Percentiles rank a stretch among this genome's conserved stretches.
Evolutionary conservation across 2,888 invertebrate species (phyloP).

Genomic region (Caenorhabditis panamensis): DNA sequence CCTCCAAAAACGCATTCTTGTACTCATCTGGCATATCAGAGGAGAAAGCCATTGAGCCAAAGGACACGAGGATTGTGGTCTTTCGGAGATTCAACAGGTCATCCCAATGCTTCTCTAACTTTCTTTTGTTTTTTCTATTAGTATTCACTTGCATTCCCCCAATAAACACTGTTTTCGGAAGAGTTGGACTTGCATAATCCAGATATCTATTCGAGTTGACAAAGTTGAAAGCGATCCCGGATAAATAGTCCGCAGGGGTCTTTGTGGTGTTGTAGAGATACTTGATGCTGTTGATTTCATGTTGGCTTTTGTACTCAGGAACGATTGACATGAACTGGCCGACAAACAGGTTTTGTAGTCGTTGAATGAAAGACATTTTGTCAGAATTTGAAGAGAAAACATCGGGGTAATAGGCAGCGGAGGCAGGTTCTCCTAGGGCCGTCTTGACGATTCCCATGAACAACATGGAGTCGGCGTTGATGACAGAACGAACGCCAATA

Average conservation of each 20-base stretch:
- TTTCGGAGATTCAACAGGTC: conserved; percentile 26
- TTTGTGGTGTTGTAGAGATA: conserved; percentile 7
- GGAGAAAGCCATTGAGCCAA: conserved; percentile 55
- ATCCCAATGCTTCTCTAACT: conserved; percentile 44
- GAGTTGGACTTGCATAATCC: conserved; percentile 51
- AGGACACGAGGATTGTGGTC: conserved; percentile 53
- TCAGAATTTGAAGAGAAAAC: conserved; percentile 24
- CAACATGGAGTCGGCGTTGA: conserved; percentile 41
- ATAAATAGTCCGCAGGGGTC: conserved; percentile 6
- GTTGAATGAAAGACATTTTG: conserved; percentile 26
- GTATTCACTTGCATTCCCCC: conserved; percentile 62
- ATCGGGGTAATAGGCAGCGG: conserved; percentile 32
- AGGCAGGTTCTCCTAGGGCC: conserved; percentile 45
- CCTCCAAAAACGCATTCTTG: conserved; percentile 40
- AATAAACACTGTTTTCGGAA: conserved; percentile 56
- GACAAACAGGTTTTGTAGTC: conserved; percentile 19
- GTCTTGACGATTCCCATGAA: conserved; percentile 22
- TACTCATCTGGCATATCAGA: conserved; percentile 28
- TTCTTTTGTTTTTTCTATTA: conserved; percentile 25
- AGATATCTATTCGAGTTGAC: conserved; percentile 57
- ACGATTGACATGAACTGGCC: neutral
- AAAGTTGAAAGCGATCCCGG: conserved; percentile 42
- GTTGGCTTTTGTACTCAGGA: neutral
- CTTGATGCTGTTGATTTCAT: conserved; percentile 1
- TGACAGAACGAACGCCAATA: conserved; percentile 28